These are phyloP conservation scores for Drosophila lini DNA, from an alignment of 1,140 invertebrate species.

Conservation along the genomic window DNA sequence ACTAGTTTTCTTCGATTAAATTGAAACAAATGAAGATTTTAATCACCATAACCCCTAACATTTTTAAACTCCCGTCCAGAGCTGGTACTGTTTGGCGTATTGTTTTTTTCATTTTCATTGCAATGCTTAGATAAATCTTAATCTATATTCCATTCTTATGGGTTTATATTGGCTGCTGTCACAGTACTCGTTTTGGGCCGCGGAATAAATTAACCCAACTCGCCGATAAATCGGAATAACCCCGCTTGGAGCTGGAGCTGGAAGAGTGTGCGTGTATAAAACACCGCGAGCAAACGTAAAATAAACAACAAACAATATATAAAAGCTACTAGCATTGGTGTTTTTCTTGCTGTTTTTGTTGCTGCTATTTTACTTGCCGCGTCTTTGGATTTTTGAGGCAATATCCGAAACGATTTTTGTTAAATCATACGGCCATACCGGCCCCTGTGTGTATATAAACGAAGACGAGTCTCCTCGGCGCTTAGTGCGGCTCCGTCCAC, in stretches of 20 bases:
- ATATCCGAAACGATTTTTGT: slow-evolving; percentile 77
- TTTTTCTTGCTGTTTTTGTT: slow-evolving; percentile 34
- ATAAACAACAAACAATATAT: slow-evolving; percentile 64
- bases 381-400: slow-evolving; percentile 79
- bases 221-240: slow-evolving; percentile 36
- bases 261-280: slow-evolving; percentile 51
- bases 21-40: slow-evolving; percentile 23
- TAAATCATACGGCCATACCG: slow-evolving; percentile 66
- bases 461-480: slow-evolving; percentile 73
- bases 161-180: background rate
- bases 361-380: slow-evolving; percentile 66
- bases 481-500: slow-evolving; percentile 79
- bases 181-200: slow-evolving; percentile 20
- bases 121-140: slow-evolving; percentile 27
- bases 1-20: slow-evolving; percentile 19
- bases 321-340: slow-evolving; percentile 44
- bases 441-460: slow-evolving; percentile 74
- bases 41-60: slow-evolving; percentile 20
- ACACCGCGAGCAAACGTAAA: slow-evolving; percentile 49
- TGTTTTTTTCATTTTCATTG: background rate
- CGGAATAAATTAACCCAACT: slow-evolving; percentile 26
- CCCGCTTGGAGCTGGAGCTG: slow-evolving; percentile 18
- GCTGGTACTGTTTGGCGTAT: slow-evolving; percentile 15
- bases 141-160: slow-evolving; percentile 28
- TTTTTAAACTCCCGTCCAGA: slow-evolving; percentile 15